These are phyloP conservation scores for Myotis findleyi DNA, from an alignment of 2,797 vertebrate genomes.

Conservation along the genomic window DNA sequence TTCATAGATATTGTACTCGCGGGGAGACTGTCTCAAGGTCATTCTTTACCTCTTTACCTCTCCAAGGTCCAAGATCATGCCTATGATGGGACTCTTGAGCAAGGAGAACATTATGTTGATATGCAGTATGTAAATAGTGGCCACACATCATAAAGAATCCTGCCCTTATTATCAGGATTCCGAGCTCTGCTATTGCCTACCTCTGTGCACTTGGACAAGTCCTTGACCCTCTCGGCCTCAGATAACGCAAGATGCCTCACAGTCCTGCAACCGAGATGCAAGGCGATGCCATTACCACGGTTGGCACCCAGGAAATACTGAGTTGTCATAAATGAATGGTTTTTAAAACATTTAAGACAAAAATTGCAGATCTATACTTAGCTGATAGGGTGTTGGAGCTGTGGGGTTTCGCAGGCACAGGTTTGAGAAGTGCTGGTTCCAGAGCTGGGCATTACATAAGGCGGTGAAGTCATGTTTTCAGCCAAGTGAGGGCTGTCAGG, in stretches of 20 bases:
- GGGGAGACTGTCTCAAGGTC: background rate
- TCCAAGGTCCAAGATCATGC: background rate
- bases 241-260: background rate
- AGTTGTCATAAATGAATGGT: slow-evolving; percentile 33
- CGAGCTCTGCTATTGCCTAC: background rate
- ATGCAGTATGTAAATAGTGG: background rate
- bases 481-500: slow-evolving; percentile 38
- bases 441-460: slow-evolving; percentile 61
- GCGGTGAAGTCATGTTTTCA: slow-evolving; percentile 7
- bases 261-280: background rate
- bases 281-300: background rate
- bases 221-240: background rate
- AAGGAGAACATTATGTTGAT: background rate
- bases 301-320: slow-evolving; percentile 20
- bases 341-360: slow-evolving; percentile 44
- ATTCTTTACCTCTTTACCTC: background rate
- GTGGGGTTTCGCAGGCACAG: background rate
- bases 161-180: background rate
- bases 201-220: background rate
- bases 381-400: background rate
- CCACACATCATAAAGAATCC: background rate
- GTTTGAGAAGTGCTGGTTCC: slow-evolving; percentile 45
- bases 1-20: background rate
- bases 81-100: background rate
- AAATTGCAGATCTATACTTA: background rate